Conservation (phyloP, 2,113 vertebrate genomes). For the Seriola quinqueradiata region DNA sequence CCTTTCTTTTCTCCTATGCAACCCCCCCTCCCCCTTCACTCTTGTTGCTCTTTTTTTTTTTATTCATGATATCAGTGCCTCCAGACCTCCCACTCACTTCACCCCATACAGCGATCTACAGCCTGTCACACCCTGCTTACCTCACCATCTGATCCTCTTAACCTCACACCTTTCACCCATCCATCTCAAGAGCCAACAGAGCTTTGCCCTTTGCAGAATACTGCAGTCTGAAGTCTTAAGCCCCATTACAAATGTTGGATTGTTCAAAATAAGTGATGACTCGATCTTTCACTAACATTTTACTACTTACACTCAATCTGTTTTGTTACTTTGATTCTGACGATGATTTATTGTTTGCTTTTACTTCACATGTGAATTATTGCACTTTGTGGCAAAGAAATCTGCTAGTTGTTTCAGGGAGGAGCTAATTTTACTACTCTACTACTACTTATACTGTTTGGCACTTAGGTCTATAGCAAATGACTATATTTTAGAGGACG, state of each 20-base stretch:
- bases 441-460: not conserved
- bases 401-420: not conserved
- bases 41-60: conserved; percentile 43
- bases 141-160: conserved; percentile 25
- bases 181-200: conserved; percentile 16
- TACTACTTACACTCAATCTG: too few species aligned
- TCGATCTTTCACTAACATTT: not conserved
- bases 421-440: not conserved
- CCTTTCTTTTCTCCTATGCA: conserved; percentile 56
- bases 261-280: not conserved
- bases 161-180: conserved; percentile 48
- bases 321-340: not conserved
- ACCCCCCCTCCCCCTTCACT: conserved; percentile 16
- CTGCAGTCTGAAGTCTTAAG: conserved; percentile 14
- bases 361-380: not conserved
- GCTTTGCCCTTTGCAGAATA: conserved; percentile 32
- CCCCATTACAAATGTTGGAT: not conserved
- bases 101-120: conserved; percentile 53
- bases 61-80: conserved; percentile 73
- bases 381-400: not conserved
- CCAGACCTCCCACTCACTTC: conserved; percentile 57
- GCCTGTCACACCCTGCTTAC: conserved; percentile 52
- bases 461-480: not conserved
- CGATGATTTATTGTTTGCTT: not conserved
- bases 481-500: not conserved